Conservation (phyloP, 2,797 vertebrate species). For the Typhlichthys eigenmanni region DNA sequence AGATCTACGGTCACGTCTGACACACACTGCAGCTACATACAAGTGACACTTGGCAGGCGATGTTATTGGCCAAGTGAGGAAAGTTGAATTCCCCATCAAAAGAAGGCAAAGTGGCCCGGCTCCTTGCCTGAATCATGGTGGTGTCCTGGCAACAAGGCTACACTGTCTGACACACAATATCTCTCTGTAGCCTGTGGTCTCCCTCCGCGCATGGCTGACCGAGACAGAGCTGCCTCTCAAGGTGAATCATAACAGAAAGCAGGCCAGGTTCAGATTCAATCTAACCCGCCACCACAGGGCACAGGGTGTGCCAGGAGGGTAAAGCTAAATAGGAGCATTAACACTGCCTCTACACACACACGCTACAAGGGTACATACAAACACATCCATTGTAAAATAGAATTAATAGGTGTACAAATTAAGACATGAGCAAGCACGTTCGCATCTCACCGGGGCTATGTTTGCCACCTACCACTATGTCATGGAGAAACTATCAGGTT, state of each 20-base stretch:
- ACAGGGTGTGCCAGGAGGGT: constrained; percentile 19
- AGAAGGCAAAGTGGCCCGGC: constrained; percentile 24
- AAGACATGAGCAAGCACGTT: background rate
- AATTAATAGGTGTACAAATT: background rate
- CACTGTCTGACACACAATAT: constrained; percentile 65
- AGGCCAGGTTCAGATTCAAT: constrained; percentile 13
- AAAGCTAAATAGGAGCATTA: constrained; percentile 10
- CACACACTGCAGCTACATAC: too few relatives aligned
- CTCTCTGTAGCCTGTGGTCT: constrained; percentile 52
- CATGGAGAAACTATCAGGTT: constrained; percentile 5
- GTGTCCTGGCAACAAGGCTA: constrained; percentile 63
- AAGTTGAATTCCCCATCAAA: constrained; percentile 21
- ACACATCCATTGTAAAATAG: background rate
- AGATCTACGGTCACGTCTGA: constrained; percentile 36
- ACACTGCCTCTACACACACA: constrained; percentile 10
- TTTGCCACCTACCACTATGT: too few relatives aligned
- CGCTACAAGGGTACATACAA: background rate
- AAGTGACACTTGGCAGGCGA: background rate
- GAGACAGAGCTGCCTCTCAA: constrained; percentile 45
- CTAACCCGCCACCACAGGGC: constrained; percentile 9
- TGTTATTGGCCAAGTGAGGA: constrained; percentile 37
- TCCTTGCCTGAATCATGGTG: constrained; percentile 37
- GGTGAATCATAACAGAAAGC: constrained; percentile 51
- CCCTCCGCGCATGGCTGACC: constrained; percentile 51
- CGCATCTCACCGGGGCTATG: background rate